phyloP scores from a whole-genome alignment of 2,797 vertebrate genomes.

The Pyrocephalus nanus region DNA sequence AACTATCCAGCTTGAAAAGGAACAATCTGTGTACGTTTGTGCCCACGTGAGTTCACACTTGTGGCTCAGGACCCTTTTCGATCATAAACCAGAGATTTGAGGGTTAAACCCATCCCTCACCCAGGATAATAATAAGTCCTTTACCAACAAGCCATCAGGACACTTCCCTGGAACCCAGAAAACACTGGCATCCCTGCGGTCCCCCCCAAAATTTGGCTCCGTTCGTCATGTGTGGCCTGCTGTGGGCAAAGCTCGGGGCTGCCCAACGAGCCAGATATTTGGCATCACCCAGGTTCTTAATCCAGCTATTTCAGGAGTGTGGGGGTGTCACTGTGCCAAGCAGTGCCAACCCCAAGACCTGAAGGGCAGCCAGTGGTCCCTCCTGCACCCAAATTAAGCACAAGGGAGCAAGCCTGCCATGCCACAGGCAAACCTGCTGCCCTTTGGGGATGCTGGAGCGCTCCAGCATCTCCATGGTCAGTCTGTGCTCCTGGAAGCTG shows the following conservation, averaged over 20 bases:
- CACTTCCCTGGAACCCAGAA: not conserved
- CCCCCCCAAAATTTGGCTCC: not conserved
- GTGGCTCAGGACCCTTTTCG: not conserved
- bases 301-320: not conserved
- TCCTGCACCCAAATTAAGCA: not conserved
- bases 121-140: not conserved
- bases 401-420: not conserved
- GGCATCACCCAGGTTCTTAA: not conserved
- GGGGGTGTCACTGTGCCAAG: not conserved
- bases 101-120: not conserved
- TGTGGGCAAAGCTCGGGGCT: not conserved
- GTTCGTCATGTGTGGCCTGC: not conserved
- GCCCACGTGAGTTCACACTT: not conserved
- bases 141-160: not conserved
- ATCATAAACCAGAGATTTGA: not conserved
- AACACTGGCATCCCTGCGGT: not conserved
- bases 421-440: not conserved
- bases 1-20: not conserved
- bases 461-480: not conserved
- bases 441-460: not conserved
- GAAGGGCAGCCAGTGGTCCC: not conserved
- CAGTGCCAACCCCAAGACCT: not conserved
- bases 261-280: not conserved
- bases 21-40: not conserved
- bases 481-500: rapidly evolving